Base-by-base conservation (phyloP, 1,140 invertebrate genomes). In the Drosophila equinoxialis region DNA sequence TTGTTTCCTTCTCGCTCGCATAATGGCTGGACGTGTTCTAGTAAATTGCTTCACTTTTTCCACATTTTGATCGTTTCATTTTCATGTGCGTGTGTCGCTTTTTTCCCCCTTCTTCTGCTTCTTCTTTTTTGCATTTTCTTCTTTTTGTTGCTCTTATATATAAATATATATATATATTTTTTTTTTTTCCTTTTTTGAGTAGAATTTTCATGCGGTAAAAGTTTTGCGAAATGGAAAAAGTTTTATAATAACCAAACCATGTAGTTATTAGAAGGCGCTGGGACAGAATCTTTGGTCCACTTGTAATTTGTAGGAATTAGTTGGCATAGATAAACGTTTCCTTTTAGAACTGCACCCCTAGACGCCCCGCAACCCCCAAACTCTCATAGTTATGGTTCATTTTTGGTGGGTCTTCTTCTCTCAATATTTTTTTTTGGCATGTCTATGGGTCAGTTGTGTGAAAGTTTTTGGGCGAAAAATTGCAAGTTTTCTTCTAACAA, bases 61-160 rank as follows among this genome's bases (percentile, higher is more conserved):
- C 68, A 74, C 74, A 80, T 71, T 80, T 78, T 79, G 74, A 79
- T 79, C 77, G 74, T 55, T 77, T 75, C 75, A 65, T 68, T 75
- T 71, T 75, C 72, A 57, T 67, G 76, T 71, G 75, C 75, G 74
- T 69, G 59, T 74, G 65, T 54, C 67, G 67, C 35, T 51, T 51
- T 51, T 23, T 51, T 23, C 14, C 41, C 6, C 11, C 37, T 10
- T 45, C 14, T 6, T 45, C n/a, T 14, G 3, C 6, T 45, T 26
- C 6, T 5, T 33, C 1, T 60, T 30, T 30, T 8, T 57, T 58
- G 4, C 14, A 51, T 51, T 51, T 51, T 51, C 45, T 48, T 48
- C 14, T 51, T 17, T n/a, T 51, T 23, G 45, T 51, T 51, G 20
- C 45, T 20, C 8, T 51, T 48, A 30, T 6, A 30, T 30, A 30